Conservation (phyloP, 2,113 vertebrate species). For the Alces alces region DNA sequence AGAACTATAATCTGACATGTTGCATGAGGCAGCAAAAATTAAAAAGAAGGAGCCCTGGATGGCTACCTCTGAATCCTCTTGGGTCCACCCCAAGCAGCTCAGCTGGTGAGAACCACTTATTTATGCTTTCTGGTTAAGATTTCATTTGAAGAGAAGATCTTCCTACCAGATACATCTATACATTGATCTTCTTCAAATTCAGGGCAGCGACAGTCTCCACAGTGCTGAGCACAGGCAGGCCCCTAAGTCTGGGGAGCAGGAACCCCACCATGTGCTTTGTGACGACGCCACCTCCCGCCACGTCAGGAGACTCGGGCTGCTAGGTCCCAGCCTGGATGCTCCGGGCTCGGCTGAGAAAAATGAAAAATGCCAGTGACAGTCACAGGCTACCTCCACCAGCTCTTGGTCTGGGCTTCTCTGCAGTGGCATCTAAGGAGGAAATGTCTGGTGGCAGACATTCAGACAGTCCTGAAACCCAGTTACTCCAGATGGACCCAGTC, state of each 20-base stretch:
- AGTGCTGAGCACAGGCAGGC: not conserved
- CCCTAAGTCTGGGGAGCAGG: not conserved
- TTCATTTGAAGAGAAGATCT: not conserved
- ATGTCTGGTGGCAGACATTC: not conserved
- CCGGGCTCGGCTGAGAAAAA: fast-evolving
- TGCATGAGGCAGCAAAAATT: too few species aligned
- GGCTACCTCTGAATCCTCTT: not conserved
- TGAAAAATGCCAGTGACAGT: not conserved
- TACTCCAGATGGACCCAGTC: not conserved
- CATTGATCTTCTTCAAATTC: not conserved
- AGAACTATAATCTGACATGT: too few species aligned
- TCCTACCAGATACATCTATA: not conserved
- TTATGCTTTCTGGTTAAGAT: not conserved
- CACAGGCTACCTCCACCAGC: not conserved
- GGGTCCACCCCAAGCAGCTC: not conserved
- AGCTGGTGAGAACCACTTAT: not conserved
- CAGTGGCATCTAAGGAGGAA: not conserved
- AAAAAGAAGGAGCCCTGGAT: not conserved
- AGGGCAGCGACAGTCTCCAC: not conserved
- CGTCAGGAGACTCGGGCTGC: not conserved
- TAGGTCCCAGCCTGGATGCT: not conserved
- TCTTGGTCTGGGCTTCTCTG: not conserved
- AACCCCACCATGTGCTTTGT: fast-evolving
- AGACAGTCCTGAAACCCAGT: not conserved
- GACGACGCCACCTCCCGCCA: fast-evolving